Conservation (phyloP, 2,888 invertebrate genomes). For the Cyclophora punctaria region DNA sequence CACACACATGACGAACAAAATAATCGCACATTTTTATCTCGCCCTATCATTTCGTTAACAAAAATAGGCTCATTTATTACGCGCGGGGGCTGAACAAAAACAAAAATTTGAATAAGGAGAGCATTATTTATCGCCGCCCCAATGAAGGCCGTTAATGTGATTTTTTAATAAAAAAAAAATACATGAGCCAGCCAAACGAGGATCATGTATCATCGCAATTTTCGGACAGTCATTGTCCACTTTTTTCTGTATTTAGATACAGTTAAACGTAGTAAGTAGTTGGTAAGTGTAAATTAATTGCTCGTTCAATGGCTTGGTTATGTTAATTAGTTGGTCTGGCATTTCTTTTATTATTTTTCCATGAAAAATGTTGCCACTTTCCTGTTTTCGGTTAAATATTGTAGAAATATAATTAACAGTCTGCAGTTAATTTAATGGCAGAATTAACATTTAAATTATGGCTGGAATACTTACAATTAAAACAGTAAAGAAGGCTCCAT, state of each 20-base stretch:
- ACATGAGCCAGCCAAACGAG: slow-evolving; percentile 68
- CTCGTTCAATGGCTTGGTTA: slow-evolving; percentile 1
- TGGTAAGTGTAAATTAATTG: not conserved
- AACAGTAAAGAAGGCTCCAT: no score
- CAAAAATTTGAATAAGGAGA: slow-evolving; percentile 75
- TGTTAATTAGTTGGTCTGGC: slow-evolving; percentile 24
- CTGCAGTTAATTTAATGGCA: no score
- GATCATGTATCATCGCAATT: slow-evolving; percentile 73
- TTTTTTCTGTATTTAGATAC: slow-evolving; percentile 18
- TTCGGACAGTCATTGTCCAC: slow-evolving; percentile 72
- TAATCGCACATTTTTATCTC: slow-evolving; percentile 64
- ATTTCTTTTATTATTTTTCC: slow-evolving; percentile 1
- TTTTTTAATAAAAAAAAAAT: slow-evolving; percentile 71
- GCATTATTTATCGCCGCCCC: slow-evolving; percentile 75
- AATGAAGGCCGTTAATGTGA: slow-evolving; percentile 76
- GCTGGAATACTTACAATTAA: no score
- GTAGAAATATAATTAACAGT: no score
- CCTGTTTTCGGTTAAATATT: no score
- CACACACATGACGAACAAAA: slow-evolving; percentile 29
- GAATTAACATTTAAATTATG: no score
- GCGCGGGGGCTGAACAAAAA: slow-evolving; percentile 68
- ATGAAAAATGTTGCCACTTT: no score
- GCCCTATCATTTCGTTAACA: slow-evolving; percentile 66
- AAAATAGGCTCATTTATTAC: slow-evolving; percentile 75
- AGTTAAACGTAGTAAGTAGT: not conserved